These are phyloP conservation scores for Xanthostigma xanthostigma DNA, from an alignment of 2,888 invertebrate genomes.

Conservation along the genomic window DNA sequence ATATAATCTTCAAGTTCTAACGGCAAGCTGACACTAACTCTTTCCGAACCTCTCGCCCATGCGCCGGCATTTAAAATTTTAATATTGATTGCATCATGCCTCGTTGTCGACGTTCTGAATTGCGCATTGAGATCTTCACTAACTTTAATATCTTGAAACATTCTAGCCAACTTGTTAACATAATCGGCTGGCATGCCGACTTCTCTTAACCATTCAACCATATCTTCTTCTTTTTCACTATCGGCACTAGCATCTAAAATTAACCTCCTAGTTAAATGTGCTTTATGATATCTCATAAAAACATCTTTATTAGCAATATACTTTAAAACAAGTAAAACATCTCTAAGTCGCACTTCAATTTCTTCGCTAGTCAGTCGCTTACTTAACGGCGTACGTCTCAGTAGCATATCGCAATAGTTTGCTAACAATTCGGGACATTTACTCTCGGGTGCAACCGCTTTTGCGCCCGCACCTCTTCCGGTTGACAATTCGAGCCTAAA, in stretches of 20 bases:
- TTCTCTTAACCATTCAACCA: constrained; percentile 95
- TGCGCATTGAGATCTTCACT: constrained; percentile 93
- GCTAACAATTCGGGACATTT: constrained; percentile 97
- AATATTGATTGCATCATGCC: constrained; percentile 85
- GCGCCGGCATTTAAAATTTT: constrained; percentile 98
- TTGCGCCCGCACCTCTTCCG: constrained; percentile 44
- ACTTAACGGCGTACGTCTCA: constrained; percentile 89
- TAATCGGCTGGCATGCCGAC: constrained; percentile 99
- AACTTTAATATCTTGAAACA: constrained; percentile 97
- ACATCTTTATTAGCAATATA: constrained; percentile 99
- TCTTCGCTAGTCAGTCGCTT: constrained; percentile 93
- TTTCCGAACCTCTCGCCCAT: constrained; percentile 91
- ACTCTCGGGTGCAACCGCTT: constrained; percentile 75
- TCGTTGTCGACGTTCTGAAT: constrained; percentile 69
- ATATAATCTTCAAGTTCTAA: constrained; percentile 97
- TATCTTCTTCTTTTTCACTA: constrained; percentile 97
- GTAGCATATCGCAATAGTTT: constrained; percentile 98
- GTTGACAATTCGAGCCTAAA: constrained; percentile 50
- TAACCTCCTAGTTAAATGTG: constrained; percentile 86
- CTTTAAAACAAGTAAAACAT: constrained; percentile 91
- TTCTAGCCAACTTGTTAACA: constrained; percentile 93
- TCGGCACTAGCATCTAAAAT: constrained; percentile 97
- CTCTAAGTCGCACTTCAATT: constrained; percentile 82
- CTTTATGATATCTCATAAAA: constrained; percentile 99
- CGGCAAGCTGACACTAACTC: constrained; percentile 90